A percentile compares a stretch with the other conserved stretches of the same genome.
Conservation (phyloP, 37 sponge, comb jelly and placozoan genomes). For the Crambe crambe region DNA sequence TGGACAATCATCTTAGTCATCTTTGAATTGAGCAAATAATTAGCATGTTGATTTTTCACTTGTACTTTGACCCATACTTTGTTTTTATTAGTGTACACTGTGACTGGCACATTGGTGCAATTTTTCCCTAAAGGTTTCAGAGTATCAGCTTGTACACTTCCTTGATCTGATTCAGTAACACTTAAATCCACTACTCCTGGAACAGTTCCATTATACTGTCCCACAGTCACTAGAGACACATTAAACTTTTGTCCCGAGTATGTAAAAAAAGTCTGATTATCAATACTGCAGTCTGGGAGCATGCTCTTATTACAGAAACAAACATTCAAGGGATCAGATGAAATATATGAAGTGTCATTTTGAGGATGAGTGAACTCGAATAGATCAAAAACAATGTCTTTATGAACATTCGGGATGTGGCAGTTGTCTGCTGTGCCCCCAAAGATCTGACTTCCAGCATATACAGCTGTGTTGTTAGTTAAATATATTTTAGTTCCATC, state of each 20-base stretch:
- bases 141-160: not conserved
- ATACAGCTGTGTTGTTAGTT: slow-evolving; percentile 5
- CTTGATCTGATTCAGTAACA: not conserved
- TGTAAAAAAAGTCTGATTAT: not conserved
- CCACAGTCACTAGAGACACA: not conserved
- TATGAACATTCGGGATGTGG: not conserved
- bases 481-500: not conserved
- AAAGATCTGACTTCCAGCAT: slow-evolving; percentile 13
- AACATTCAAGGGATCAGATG: slow-evolving; percentile 9
- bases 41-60: not conserved
- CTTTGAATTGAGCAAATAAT: not conserved
- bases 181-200: slow-evolving; percentile 4
- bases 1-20: not conserved
- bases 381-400: not conserved
- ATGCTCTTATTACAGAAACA: slow-evolving; percentile 21
- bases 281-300: not conserved
- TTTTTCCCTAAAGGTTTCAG: not conserved
- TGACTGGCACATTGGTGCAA: not conserved
- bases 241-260: slow-evolving; percentile 1
- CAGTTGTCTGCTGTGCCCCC: slow-evolving; percentile 21
- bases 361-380: not conserved
- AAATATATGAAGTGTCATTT: not conserved
- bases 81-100: not conserved
- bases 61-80: not conserved
- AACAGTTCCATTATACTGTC: slow-evolving; percentile 12